Evolutionary conservation across 2,888 invertebrate genomes (phyloP).

Genomic region (Melanchra persicariae): DNA sequence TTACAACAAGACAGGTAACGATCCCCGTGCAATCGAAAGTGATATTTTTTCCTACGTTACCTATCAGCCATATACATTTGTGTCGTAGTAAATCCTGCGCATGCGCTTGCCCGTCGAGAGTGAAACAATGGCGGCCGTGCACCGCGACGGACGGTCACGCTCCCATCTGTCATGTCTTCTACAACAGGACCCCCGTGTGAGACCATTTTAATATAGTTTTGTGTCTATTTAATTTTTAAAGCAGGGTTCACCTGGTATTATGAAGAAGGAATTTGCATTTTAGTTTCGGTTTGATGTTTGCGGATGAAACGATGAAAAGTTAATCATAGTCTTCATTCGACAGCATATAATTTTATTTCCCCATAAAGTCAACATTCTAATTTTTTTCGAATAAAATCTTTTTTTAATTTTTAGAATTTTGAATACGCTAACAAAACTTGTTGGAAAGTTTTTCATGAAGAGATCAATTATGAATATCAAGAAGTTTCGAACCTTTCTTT

Average conservation of each 20-base stretch:
- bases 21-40: constrained; percentile 57
- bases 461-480: background rate
- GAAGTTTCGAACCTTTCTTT: background rate
- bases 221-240: constrained; percentile 50
- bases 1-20: constrained; percentile 45
- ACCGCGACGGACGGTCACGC: constrained; percentile 73
- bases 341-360: background rate
- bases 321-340: background rate
- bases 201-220: constrained; percentile 58
- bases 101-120: constrained; percentile 68
- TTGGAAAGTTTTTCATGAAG: background rate
- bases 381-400: too few relatives aligned
- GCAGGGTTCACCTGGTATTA: constrained; percentile 13
- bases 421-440: background rate
- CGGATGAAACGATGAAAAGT: background rate
- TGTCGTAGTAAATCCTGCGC: constrained; percentile 70
- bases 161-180: constrained; percentile 75
- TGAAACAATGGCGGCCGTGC: constrained; percentile 72
- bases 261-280: constrained; percentile 12
- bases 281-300: background rate
- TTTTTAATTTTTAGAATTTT: too few relatives aligned
- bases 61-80: constrained; percentile 67
- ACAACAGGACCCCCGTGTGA: constrained; percentile 72
- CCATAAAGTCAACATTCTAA: background rate
- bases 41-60: constrained; percentile 67